These are phyloP conservation scores for Brachionus plicatilis DNA, from an alignment of 1,140 invertebrate genomes.

Conservation along the genomic window DNA sequence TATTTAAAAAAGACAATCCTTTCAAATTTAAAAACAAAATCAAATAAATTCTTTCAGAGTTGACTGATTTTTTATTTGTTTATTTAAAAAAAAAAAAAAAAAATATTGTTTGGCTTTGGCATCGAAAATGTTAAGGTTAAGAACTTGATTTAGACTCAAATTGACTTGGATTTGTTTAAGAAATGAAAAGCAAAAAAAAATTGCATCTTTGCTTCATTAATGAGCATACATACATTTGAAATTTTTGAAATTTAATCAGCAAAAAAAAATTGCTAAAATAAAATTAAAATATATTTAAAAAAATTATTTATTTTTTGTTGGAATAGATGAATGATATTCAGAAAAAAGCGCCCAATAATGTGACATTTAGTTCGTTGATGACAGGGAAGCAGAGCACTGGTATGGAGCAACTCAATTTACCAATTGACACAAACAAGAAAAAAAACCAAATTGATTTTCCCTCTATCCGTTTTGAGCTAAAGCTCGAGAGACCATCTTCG, in stretches of 20 bases:
- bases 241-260: not conserved
- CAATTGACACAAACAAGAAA: constrained; percentile 19
- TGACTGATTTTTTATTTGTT: not conserved
- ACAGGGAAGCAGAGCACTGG: not conserved
- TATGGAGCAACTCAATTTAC: not conserved
- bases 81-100: no score
- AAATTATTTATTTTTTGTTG: not conserved
- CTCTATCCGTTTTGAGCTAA: constrained; percentile 25
- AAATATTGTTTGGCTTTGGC: not conserved
- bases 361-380: not conserved
- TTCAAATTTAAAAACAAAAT: not conserved
- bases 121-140: not conserved
- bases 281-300: not conserved
- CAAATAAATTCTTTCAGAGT: not conserved
- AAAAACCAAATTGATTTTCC: not conserved
- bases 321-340: constrained; percentile 12
- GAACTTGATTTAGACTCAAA: not conserved
- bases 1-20: not conserved
- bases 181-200: not conserved
- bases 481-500: not conserved
- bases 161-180: not conserved
- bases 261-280: not conserved
- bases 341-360: not conserved
- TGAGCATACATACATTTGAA: not conserved
- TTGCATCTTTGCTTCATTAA: not conserved